Percentiles rank a stretch among this genome's conserved stretches.
phyloP scores from a whole-genome alignment of 1,140 invertebrate genomes.

The Melitaea cinxia region DNA sequence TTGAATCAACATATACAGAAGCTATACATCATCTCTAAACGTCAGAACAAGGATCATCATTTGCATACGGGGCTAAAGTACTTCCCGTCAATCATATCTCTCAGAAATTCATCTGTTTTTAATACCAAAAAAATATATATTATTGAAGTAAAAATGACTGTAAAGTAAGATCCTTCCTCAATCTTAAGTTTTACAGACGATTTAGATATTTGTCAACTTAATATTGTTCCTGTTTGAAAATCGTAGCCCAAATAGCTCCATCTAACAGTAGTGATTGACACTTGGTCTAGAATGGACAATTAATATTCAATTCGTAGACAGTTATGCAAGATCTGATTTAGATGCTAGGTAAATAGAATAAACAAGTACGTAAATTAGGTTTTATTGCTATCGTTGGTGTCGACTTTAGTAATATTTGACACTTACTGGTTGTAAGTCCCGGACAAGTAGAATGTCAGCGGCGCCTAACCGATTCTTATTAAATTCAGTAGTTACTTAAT shows the following conservation, averaged over 20 bases:
- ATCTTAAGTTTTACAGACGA: too few relatives aligned
- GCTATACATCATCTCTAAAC: neutral
- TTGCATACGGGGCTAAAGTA: neutral
- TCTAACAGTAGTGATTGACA: too few relatives aligned
- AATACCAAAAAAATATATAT: too few relatives aligned
- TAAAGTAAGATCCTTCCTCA: too few relatives aligned
- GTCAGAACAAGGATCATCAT: neutral
- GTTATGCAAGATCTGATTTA: conserved; percentile 19
- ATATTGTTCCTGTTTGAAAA: too few relatives aligned
- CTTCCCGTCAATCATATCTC: neutral
- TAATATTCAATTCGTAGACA: conserved; percentile 16
- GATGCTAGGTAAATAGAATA: conserved; percentile 18
- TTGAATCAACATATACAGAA: neutral
- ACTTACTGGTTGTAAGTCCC: conserved; percentile 16
- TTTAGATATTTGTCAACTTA: too few relatives aligned
- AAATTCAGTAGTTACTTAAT: conserved; percentile 9
- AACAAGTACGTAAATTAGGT: conserved; percentile 15
- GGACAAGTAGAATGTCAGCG: conserved; percentile 8
- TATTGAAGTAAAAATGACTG: too few relatives aligned
- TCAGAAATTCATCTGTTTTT: too few relatives aligned
- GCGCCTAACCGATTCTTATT: conserved; percentile 15
- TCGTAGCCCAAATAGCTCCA: too few relatives aligned
- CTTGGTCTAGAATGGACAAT: conserved; percentile 3
- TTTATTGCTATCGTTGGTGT: conserved; percentile 9
- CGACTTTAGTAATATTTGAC: conserved; percentile 15